Conservation (phyloP, 2,113 vertebrate genomes). For the Tursiops truncatus region DNA sequence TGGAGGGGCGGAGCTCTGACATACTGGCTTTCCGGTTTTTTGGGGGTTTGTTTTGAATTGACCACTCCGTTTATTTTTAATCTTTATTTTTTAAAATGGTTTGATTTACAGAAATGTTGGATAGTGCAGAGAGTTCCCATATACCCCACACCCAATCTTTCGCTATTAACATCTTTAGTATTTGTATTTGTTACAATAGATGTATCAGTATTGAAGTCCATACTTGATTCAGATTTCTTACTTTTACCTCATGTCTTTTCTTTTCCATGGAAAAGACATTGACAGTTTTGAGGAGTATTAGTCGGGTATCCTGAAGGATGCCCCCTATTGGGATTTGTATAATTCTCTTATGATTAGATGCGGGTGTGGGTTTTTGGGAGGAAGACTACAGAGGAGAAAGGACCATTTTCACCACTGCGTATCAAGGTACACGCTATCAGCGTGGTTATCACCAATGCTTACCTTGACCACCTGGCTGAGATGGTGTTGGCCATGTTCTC, state of each 20-base stretch:
- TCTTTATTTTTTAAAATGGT: not conserved
- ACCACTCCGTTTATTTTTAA: not conserved
- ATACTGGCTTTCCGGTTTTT: not conserved
- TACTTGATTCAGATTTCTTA: not conserved
- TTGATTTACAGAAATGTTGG: not conserved
- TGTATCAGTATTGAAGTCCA: too few relatives aligned
- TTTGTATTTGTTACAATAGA: not conserved
- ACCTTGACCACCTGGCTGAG: not conserved
- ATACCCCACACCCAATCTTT: accelerated
- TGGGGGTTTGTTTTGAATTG: not conserved
- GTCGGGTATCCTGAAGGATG: accelerated
- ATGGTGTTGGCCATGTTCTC: not conserved
- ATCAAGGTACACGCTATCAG: accelerated
- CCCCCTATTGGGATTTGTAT: too few relatives aligned
- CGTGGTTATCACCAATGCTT: accelerated
- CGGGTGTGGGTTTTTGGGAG: not conserved
- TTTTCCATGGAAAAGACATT: not conserved
- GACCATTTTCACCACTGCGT: not conserved
- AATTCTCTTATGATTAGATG: not conserved
- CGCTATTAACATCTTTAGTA: too few relatives aligned
- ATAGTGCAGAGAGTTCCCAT: not conserved
- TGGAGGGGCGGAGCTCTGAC: not conserved
- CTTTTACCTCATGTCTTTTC: not conserved
- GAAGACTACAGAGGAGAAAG: not conserved
- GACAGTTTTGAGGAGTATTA: not conserved